Conservation (phyloP, 2,113 vertebrate species). For the Psilopsiagon aurifrons region DNA sequence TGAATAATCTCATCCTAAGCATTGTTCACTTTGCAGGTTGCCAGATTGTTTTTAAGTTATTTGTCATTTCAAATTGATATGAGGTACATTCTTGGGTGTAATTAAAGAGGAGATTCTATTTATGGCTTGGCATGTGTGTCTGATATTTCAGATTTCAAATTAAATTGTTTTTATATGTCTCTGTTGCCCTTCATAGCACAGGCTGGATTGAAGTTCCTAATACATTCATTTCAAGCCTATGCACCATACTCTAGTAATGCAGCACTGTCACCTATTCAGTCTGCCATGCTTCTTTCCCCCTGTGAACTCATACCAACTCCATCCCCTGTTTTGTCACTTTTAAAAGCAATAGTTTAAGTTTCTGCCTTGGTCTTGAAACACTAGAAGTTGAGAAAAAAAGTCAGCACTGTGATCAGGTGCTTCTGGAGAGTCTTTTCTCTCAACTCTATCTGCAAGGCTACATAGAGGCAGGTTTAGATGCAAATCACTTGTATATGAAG, state of each 20-base stretch:
- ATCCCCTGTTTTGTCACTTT: neutral
- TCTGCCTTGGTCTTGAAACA: neutral
- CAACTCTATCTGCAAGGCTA: neutral
- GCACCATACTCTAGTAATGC: neutral
- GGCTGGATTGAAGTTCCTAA: neutral
- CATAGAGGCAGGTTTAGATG: neutral
- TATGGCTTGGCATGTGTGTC: neutral
- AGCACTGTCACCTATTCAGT: neutral
- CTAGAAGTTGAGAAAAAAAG: neutral
- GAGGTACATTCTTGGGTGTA: neutral
- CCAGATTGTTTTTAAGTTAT: neutral
- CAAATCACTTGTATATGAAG: neutral
- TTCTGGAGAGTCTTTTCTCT: neutral
- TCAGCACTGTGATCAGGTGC: neutral
- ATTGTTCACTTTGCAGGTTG: neutral
- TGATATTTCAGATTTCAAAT: constrained; percentile 13
- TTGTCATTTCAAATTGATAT: neutral
- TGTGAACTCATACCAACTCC: neutral
- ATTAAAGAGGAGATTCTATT: neutral
- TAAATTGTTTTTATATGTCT: neutral
- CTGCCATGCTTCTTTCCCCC: neutral
- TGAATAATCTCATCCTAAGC: neutral
- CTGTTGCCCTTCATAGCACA: neutral
- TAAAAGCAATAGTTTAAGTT: neutral
- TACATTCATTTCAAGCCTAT: neutral